Conservation (phyloP, 2,888 invertebrate species). For the Chrysomela aeneicollis region DNA sequence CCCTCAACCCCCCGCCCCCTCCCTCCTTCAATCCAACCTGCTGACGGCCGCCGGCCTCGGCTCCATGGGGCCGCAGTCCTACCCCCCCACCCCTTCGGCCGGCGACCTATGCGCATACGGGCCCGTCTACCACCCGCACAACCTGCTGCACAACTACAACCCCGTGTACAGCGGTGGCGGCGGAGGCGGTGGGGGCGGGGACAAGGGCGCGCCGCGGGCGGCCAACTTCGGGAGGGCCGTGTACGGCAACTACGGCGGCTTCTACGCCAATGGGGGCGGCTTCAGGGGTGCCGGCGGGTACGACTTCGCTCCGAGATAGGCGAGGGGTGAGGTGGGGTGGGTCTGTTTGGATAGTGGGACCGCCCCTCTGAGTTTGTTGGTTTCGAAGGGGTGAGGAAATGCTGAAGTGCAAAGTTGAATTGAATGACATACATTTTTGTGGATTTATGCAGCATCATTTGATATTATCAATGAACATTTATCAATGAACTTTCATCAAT, state of each 20-base stretch:
- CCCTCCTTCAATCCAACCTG: conserved; percentile 51
- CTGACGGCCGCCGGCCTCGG: conserved; percentile 50
- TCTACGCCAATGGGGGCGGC: conserved; percentile 53
- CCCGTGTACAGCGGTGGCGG: conserved; percentile 55
- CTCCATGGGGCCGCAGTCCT: conserved; percentile 70
- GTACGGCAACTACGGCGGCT: conserved; percentile 56
- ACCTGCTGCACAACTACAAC: conserved; percentile 59
- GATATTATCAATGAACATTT: too few relatives aligned
- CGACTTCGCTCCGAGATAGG: conserved; percentile 50
- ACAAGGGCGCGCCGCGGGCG: conserved; percentile 54
- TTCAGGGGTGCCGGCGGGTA: conserved; percentile 51
- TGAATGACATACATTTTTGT: too few relatives aligned
- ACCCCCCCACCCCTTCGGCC: conserved; percentile 57
- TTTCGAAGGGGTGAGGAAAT: too few relatives aligned
- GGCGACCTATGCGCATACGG: conserved; percentile 72
- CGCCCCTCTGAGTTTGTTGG: too few relatives aligned
- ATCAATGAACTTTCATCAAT: too few relatives aligned
- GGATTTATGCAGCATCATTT: too few relatives aligned
- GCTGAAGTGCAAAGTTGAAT: too few relatives aligned
- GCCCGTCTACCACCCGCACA: conserved; percentile 70
- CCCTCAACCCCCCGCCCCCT: conserved; percentile 46
- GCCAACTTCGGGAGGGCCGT: conserved; percentile 55
- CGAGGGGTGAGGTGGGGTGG: background rate
- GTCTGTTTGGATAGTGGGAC: too few relatives aligned
- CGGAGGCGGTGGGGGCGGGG: conserved; percentile 51